These are phyloP conservation scores for Nasonovia ribisnigri DNA, from an alignment of 2,888 invertebrate genomes.

Conservation along the genomic window DNA sequence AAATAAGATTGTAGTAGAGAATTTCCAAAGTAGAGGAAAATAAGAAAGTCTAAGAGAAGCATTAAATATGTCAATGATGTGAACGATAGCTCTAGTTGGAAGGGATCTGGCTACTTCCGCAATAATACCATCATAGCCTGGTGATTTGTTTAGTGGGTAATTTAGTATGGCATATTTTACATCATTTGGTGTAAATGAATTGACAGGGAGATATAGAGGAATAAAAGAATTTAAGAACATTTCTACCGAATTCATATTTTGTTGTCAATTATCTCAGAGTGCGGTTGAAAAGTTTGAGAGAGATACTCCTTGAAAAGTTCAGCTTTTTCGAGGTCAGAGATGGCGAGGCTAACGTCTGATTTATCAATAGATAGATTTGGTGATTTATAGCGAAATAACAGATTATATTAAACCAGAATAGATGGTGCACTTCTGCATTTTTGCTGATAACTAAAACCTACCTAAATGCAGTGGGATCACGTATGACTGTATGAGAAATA, in stretches of 20 bases:
- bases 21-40: too few species aligned
- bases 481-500: too few species aligned
- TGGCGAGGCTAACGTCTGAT: slow-evolving; percentile 29
- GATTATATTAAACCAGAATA: too few species aligned
- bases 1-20: too few species aligned
- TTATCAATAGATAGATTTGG: slow-evolving; percentile 17
- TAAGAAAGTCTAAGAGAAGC: too few species aligned
- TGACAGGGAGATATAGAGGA: slow-evolving; percentile 32
- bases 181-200: slow-evolving; percentile 41
- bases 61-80: too few species aligned
- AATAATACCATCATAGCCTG: slow-evolving; percentile 40
- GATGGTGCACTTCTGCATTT: too few species aligned
- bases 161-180: slow-evolving; percentile 31
- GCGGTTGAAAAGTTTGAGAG: slow-evolving; percentile 45
- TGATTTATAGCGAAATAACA: not conserved
- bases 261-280: not conserved
- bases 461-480: too few species aligned
- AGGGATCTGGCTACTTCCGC: slow-evolving; percentile 2
- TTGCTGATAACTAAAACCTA: too few species aligned
- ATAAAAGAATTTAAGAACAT: slow-evolving; percentile 29
- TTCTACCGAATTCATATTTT: slow-evolving; percentile 31
- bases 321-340: slow-evolving; percentile 23
- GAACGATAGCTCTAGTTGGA: too few species aligned
- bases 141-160: slow-evolving; percentile 45
- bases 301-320: slow-evolving; percentile 28